phyloP scores from a whole-genome alignment of 2,888 invertebrate genomes.

The Stenoptilia bipunctidactyla region DNA sequence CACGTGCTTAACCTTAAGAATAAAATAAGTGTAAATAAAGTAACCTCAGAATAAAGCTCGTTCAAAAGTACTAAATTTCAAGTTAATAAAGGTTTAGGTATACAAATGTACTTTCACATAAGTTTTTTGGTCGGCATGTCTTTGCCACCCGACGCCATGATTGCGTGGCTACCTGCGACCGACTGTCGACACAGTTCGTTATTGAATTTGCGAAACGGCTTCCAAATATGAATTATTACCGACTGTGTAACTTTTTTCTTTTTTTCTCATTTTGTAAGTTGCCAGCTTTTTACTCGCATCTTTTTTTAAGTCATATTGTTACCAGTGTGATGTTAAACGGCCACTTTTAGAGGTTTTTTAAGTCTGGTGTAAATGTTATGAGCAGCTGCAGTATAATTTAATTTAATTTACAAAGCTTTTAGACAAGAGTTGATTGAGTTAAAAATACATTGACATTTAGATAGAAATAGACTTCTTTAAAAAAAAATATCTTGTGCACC shows the following conservation, averaged over 20 bases:
- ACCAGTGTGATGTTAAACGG: background rate
- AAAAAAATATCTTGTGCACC: too few relatives aligned
- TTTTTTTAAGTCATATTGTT: too few relatives aligned
- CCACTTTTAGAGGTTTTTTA: background rate
- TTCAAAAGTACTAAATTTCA: too few relatives aligned
- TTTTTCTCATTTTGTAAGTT: conserved; percentile 3
- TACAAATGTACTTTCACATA: too few relatives aligned
- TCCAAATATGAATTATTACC: conserved; percentile 55
- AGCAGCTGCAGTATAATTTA: background rate
- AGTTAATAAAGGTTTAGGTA: too few relatives aligned
- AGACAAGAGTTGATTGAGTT: too few relatives aligned
- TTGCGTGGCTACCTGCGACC: conserved; percentile 27
- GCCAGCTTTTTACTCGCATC: background rate
- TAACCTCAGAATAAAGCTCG: too few relatives aligned
- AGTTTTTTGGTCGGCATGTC: conserved; percentile 18
- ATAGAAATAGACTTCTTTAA: too few relatives aligned
- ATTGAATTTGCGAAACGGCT: conserved; percentile 47
- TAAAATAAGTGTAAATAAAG: too few relatives aligned
- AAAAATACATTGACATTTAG: too few relatives aligned
- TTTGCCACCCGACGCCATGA: conserved; percentile 30
- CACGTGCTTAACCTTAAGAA: too few relatives aligned
- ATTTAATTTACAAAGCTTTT: too few relatives aligned
- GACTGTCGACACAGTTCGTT: conserved; percentile 50
- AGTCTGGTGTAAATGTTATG: background rate
- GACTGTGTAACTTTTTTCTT: conserved; percentile 14